Conservation (phyloP, 2,113 vertebrate species). For the Aramus guarauna region DNA sequence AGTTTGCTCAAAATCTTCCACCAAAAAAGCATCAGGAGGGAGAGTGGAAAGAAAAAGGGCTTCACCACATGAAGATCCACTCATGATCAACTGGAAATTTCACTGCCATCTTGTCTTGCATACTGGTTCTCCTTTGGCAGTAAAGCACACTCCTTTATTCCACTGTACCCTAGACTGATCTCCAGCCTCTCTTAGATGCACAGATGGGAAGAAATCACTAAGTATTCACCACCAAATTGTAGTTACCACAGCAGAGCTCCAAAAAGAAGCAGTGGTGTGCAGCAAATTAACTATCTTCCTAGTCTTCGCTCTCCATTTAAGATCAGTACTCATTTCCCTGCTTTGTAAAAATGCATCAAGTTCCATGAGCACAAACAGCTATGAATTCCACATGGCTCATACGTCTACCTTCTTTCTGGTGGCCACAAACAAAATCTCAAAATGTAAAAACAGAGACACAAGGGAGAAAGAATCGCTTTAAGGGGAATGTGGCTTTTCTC, state of each 20-base stretch:
- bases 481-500: not conserved
- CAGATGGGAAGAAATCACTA: not conserved
- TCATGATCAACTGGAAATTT: not conserved
- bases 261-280: not conserved
- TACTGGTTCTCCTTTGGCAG: not conserved
- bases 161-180: not conserved
- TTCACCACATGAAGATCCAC: not conserved
- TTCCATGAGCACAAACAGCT: not conserved
- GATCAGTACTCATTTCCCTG: not conserved
- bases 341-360: not conserved
- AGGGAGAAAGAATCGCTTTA: not conserved
- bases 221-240: not conserved
- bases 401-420: not conserved
- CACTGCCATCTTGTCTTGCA: not conserved
- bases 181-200: not conserved
- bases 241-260: not conserved
- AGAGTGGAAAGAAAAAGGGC: not conserved
- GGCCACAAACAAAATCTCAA: not conserved
- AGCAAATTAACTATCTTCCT: not conserved
- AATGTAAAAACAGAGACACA: not conserved
- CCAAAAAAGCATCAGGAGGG: not conserved
- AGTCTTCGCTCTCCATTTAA: not conserved
- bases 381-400: not conserved
- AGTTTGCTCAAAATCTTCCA: not conserved
- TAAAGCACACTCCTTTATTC: not conserved